Base-by-base conservation (phyloP, 2,113 vertebrate species). In the Smithornis capensis region DNA sequence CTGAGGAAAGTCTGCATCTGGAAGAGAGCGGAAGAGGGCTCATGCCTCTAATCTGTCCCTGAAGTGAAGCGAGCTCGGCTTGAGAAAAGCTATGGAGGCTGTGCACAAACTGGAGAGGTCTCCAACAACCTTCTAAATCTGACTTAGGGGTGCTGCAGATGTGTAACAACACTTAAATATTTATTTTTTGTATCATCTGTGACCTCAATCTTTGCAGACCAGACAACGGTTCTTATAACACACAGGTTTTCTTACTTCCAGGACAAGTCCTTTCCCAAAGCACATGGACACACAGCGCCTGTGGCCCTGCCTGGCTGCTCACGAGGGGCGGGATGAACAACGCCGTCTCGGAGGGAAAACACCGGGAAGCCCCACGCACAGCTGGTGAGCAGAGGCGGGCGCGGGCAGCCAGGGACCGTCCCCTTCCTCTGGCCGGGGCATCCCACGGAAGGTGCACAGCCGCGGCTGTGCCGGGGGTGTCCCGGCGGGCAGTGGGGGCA, bases 21-120 rank as follows among this genome's bases (percentile, higher is more conserved):
- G 9, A 35, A 35, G 21, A 38, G 29, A 27, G 18, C 5, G 6
- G 22, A 53, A 23, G 3, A 60, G 2, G 2, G 38, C 37, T 40
- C 3, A 2, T 21, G 23, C 29, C 14, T 33, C 19, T 28, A 56
- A n/a, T 28, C 24, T 12, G 23, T 10, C 25, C 0, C 1, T 2
- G 21, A 33, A 33, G 19, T 1, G 5, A 45, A 5, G 47, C 33
- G 25, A 78, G 23, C 33, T 45, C 44, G 38, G 47, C 14, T 1
- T 2, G 22, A 55, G 45, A 22, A 49, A 18, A 9, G n/a, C 28
- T 64, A 6, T 1, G 6, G n/a, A 25, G 21, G 18, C 38, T 3
- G 3, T 19, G 28, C 5, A 27, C 25, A 22, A 55, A 28, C 63
- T 4, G 5, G 29, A 47, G 7, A 60, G 10, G 3, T 56, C 49